These are phyloP conservation scores for Encarsia formosa DNA, from an alignment of 2,888 invertebrate species.

Conservation along the genomic window DNA sequence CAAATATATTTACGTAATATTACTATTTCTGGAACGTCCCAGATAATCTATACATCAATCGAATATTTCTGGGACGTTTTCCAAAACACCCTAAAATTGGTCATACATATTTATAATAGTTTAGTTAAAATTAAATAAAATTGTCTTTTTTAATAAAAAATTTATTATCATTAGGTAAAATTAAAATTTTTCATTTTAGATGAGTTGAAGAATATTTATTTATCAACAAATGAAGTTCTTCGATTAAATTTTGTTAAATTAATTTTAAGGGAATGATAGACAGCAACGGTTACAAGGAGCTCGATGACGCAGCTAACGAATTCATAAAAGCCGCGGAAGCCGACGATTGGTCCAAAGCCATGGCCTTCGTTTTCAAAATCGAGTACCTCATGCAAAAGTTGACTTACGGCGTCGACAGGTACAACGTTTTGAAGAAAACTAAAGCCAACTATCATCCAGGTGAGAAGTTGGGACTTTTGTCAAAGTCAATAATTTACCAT, in stretches of 20 bases:
- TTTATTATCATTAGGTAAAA: no score
- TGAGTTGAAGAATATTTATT: background rate
- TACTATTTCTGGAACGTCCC: no score
- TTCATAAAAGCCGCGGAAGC: background rate
- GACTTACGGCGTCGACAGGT: conserved; percentile 8
- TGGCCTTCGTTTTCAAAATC: background rate
- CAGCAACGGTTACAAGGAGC: background rate
- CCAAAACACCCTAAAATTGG: no score
- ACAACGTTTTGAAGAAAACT: conserved; percentile 11
- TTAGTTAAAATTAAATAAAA: no score
- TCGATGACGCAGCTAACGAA: conserved; percentile 2
- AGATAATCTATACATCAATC: background rate
- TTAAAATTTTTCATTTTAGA: no score
- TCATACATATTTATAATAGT: no score
- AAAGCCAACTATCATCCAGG: background rate
- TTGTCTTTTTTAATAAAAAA: no score
- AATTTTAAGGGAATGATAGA: conserved; percentile 12
- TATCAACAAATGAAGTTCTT: background rate
- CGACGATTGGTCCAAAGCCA: conserved; percentile 3
- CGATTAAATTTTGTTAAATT: no score
- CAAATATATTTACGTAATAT: no score
- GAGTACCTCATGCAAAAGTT: conserved; percentile 6
- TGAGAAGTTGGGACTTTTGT: no score
- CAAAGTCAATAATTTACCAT: background rate
- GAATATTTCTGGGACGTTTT: no score